Evolutionary conservation across 2,888 invertebrate species (phyloP).

Genomic region (Dryobota labecula): DNA sequence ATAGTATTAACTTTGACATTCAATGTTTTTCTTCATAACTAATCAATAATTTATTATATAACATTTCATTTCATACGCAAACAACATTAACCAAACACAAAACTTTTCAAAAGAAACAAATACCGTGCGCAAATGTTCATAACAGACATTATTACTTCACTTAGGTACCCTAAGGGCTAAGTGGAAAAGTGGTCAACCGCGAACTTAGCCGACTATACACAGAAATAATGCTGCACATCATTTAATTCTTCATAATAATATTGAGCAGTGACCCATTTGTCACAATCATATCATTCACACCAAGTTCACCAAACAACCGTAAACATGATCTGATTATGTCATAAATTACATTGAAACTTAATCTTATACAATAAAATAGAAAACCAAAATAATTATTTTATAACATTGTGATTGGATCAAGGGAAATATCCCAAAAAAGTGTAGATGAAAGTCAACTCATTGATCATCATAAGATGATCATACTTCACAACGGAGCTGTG

Average conservation of each 20-base stretch:
- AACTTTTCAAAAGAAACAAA: no score
- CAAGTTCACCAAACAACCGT: slow-evolving; percentile 8
- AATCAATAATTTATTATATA: no score
- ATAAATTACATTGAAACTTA: slow-evolving; percentile 39
- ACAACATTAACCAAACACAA: no score
- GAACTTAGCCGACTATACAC: slow-evolving; percentile 15
- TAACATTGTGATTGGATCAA: slow-evolving; percentile 22
- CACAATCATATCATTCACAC: slow-evolving; percentile 27
- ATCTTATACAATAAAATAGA: slow-evolving; percentile 37
- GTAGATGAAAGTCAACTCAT: background rate
- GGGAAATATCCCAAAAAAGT: slow-evolving; percentile 25
- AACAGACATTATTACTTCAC: no score
- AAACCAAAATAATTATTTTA: slow-evolving; percentile 31
- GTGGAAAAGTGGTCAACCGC: background rate
- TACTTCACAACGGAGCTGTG: background rate
- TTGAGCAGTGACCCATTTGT: slow-evolving; percentile 38
- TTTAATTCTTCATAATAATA: slow-evolving; percentile 17
- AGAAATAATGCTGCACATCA: slow-evolving; percentile 10
- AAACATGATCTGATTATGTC: slow-evolving; percentile 18
- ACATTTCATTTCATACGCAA: no score
- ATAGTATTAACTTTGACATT: no score
- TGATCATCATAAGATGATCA: no score
- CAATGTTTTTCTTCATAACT: no score
- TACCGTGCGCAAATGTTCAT: no score
- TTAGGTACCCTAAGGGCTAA: no score